Evolutionary conservation across 1,140 invertebrate species (phyloP).

Genomic region (Pseudomyrmex dendroicus): DNA sequence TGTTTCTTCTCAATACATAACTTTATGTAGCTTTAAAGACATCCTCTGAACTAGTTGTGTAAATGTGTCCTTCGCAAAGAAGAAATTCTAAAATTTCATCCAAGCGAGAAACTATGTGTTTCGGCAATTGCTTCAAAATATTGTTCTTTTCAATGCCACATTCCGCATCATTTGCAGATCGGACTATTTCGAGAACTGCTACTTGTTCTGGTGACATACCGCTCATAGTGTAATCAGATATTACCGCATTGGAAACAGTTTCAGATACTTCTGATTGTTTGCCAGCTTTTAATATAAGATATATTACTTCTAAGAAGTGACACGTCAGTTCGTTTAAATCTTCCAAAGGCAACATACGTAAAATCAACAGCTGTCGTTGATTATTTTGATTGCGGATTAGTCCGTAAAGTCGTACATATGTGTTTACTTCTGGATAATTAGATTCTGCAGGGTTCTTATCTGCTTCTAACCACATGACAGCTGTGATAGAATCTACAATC

Average conservation of each 20-base stretch:
- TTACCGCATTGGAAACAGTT: background rate
- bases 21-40: conserved; percentile 82
- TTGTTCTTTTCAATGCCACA: conserved; percentile 77
- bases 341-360: conserved; percentile 74
- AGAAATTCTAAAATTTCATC: conserved; percentile 82
- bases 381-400: conserved; percentile 75
- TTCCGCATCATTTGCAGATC: conserved; percentile 72
- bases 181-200: conserved; percentile 78
- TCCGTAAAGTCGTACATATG: conserved; percentile 76
- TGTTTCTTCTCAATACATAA: background rate
- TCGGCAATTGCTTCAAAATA: conserved; percentile 74
- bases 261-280: background rate
- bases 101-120: conserved; percentile 64
- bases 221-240: background rate
- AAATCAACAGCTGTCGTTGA: conserved; percentile 73
- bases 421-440: conserved; percentile 59
- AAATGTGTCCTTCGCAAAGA: conserved; percentile 83
- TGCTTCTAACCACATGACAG: conserved; percentile 80
- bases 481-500: conserved; percentile 75
- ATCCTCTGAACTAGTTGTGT: conserved; percentile 83
- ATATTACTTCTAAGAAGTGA: conserved; percentile 75
- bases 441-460: conserved; percentile 66
- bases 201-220: conserved; percentile 75
- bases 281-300: conserved; percentile 54
- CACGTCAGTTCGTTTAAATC: conserved; percentile 72